Conservation (phyloP, 2,888 invertebrate species). For the Rhamnusium bicolor region DNA sequence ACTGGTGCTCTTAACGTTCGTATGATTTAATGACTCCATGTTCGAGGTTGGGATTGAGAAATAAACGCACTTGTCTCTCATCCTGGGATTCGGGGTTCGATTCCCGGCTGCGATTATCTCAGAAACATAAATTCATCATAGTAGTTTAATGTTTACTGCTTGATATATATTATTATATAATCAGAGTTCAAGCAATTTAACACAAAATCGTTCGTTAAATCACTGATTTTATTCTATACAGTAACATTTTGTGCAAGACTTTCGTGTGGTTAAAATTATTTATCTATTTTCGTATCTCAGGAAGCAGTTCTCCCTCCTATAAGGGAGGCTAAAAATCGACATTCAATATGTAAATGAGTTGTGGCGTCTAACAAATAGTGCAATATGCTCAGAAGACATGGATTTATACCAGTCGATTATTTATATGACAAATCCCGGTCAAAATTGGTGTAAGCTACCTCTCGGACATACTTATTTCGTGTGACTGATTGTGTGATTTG, state of each 20-base stretch:
- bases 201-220: background rate
- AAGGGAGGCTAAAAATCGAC: background rate
- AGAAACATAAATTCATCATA: no score
- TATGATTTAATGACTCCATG: no score
- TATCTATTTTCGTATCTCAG: background rate
- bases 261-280: background rate
- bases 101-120: no score
- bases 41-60: no score
- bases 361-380: slow-evolving; percentile 32
- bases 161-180: no score
- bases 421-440: slow-evolving; percentile 30
- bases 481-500: slow-evolving; percentile 36
- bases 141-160: no score
- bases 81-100: no score
- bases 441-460: slow-evolving; percentile 29
- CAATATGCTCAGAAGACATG: slow-evolving; percentile 28
- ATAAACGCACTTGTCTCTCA: no score
- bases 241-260: background rate
- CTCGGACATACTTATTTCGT: slow-evolving; percentile 29
- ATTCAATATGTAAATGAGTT: slow-evolving; percentile 33
- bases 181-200: no score
- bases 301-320: background rate
- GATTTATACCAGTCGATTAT: slow-evolving; percentile 32
- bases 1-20: no score
- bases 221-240: background rate